Percentiles rank a stretch among this genome's conserved stretches.
These are phyloP conservation scores for Ophraella communa DNA, from an alignment of 2,888 invertebrate species.

Conservation along the genomic window DNA sequence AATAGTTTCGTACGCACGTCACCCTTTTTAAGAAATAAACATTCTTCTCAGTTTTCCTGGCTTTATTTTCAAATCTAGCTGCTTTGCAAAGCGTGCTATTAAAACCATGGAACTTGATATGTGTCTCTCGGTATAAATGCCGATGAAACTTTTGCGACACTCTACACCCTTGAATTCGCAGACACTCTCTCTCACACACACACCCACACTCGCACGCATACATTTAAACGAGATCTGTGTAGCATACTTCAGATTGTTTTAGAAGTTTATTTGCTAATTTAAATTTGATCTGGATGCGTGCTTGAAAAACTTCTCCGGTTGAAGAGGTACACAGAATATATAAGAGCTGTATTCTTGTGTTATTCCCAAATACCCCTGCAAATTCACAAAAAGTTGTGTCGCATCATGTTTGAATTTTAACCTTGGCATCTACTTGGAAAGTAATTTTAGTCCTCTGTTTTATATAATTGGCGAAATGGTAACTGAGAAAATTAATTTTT, in stretches of 20 bases:
- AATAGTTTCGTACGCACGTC: too few species aligned
- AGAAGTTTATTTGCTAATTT: slow-evolving; percentile 6
- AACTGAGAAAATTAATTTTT: too few species aligned
- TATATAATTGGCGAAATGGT: too few species aligned
- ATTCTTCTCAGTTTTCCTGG: too few species aligned
- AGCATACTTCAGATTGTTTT: slow-evolving; percentile 19
- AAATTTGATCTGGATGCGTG: background rate
- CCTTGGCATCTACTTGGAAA: too few species aligned
- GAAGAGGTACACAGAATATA: background rate
- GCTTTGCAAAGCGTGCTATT: background rate
- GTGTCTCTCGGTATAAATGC: background rate
- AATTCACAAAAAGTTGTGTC: background rate
- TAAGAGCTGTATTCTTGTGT: background rate
- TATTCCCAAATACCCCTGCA: too few species aligned
- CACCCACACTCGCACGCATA: slow-evolving; percentile 9
- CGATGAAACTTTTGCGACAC: slow-evolving; percentile 4
- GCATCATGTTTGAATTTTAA: background rate
- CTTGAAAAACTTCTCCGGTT: slow-evolving; percentile 1
- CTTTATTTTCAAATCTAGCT: background rate
- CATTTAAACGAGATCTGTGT: slow-evolving; percentile 15
- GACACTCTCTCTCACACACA: slow-evolving; percentile 6
- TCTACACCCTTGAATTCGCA: background rate
- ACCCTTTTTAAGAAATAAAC: too few species aligned
- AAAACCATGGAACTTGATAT: slow-evolving; percentile 4
- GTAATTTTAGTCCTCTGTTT: too few species aligned